phyloP scores from a whole-genome alignment of 1,140 invertebrate genomes.

The Heliconius congener region DNA sequence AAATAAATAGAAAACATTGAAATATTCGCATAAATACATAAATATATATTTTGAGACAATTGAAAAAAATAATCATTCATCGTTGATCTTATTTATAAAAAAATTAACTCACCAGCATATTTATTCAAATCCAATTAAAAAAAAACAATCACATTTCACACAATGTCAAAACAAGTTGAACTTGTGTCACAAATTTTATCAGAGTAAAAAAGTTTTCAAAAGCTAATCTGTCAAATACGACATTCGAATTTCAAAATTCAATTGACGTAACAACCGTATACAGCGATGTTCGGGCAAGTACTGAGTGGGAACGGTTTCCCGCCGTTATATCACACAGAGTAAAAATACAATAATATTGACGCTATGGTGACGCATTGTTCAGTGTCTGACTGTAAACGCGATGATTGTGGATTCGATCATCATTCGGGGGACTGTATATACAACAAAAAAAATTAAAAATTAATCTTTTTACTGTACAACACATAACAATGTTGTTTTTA shows the following conservation, averaged over 20 bases:
- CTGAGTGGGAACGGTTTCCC: conserved; percentile 64
- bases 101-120: background rate
- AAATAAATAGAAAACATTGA: background rate
- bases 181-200: background rate
- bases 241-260: conserved; percentile 50
- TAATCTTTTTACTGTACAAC: too few species aligned
- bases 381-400: background rate
- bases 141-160: conserved; percentile 6
- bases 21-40: background rate
- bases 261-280: conserved; percentile 53
- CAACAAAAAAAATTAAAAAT: too few species aligned
- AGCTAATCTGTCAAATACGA: conserved; percentile 38
- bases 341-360: conserved; percentile 24
- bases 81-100: background rate
- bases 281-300: conserved; percentile 57
- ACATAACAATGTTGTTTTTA: background rate
- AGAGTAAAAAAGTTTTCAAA: conserved; percentile 25
- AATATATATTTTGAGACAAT: background rate
- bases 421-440: background rate
- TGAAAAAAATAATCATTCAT: background rate
- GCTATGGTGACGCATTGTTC: background rate
- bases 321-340: conserved; percentile 51
- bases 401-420: background rate
- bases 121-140: background rate
- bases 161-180: conserved; percentile 11